A percentile compares a stretch with the other conserved stretches of the same genome.
These are phyloP conservation scores for Dermatemys mawii DNA, from an alignment of 2,113 vertebrate genomes.

Conservation along the genomic window DNA sequence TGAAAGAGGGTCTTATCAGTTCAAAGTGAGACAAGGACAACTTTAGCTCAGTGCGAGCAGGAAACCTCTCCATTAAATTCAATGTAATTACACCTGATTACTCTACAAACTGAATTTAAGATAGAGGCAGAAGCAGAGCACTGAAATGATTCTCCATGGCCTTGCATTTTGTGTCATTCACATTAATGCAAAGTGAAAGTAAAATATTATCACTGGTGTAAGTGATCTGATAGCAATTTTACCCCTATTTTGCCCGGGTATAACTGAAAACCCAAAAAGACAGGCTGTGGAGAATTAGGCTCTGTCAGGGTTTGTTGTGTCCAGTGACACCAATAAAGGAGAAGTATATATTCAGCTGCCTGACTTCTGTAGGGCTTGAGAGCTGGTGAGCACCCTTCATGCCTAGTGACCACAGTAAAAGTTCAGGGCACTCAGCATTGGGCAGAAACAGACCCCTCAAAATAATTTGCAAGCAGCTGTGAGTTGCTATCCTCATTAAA, in stretches of 20 bases:
- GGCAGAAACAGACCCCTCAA: not conserved
- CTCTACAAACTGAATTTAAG: not conserved
- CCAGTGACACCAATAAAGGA: not conserved
- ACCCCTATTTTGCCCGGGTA: not conserved
- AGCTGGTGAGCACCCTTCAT: not conserved
- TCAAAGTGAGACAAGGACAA: not conserved
- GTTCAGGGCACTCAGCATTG: not conserved
- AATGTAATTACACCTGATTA: not conserved
- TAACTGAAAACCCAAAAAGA: not conserved
- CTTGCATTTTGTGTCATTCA: not conserved
- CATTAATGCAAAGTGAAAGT: not conserved
- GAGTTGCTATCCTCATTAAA: not conserved
- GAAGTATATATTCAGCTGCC: not conserved
- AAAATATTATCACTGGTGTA: not conserved
- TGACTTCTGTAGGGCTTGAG: not conserved
- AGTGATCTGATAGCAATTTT: not conserved
- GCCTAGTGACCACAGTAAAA: too few species aligned
- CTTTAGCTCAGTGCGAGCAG: not conserved
- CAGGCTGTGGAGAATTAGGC: not conserved
- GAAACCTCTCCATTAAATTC: fast-evolving
- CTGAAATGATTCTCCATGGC: not conserved
- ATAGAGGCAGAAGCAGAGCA: not conserved
- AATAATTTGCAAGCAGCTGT: not conserved
- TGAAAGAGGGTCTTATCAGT: fast-evolving
- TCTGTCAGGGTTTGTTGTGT: not conserved